Conservation (phyloP, 2,888 invertebrate genomes). For the Tuberolachnus salignus region DNA sequence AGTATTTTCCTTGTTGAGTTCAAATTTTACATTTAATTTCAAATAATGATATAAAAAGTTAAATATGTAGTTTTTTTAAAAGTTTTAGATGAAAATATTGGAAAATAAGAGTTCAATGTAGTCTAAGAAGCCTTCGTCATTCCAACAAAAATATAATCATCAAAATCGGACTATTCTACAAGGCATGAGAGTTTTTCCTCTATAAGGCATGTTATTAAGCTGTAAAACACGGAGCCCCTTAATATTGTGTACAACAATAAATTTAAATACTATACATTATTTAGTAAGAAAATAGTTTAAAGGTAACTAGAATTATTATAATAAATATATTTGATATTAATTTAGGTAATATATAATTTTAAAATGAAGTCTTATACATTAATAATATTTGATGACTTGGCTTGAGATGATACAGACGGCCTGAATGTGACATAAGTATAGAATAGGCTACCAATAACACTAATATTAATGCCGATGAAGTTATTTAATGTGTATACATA, state of each 20-base stretch:
- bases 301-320: constrained; percentile 16
- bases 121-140: too few species aligned
- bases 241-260: background rate
- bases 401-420: constrained; percentile 60
- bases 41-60: too few species aligned
- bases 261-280: background rate
- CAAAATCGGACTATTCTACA: too few species aligned
- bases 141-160: too few species aligned
- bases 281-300: constrained; percentile 1
- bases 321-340: constrained; percentile 33
- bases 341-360: constrained; percentile 31
- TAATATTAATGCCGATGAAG: constrained; percentile 94
- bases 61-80: too few species aligned
- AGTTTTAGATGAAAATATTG: too few species aligned
- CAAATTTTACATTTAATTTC: too few species aligned
- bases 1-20: too few species aligned
- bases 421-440: constrained; percentile 88
- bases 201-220: too few species aligned
- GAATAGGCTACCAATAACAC: constrained; percentile 82
- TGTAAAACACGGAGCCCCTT: too few species aligned
- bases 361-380: constrained; percentile 21
- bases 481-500: constrained; percentile 94
- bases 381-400: constrained; percentile 23
- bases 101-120: too few species aligned
- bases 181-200: too few species aligned